Base-by-base conservation (phyloP, 37 sponge, comb jelly and placozoan genomes). In the Bolinopsis microptera region DNA sequence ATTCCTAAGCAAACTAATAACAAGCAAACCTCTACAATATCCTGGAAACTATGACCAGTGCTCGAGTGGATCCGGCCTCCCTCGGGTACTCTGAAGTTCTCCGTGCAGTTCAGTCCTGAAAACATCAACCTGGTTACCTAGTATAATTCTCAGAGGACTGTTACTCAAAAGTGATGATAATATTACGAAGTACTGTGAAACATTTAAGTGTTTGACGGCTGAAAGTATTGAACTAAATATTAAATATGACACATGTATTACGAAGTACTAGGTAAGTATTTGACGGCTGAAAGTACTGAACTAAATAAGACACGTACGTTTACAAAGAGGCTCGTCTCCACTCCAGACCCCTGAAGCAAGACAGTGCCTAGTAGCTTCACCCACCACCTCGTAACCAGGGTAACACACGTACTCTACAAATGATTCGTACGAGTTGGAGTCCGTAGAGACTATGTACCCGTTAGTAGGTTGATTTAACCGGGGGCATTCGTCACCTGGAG, bases 351-450 rank as follows among this genome's bases (percentile, higher is more conserved):
- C 90, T 22, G 25, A 35, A 3, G 41, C 90, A 3, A 5, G 25
- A 86, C 90, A 86, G 5, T 1, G 13, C 90, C 90, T 38, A 22
- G 13, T 86, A 9, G 41, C 30, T 30, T 41, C 61, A 0, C 61
- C 90, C 90, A 86, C 90, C 90, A 86, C 61, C 26, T 86, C 90
- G 39, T 86, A 86, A 0, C 90, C 90, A 2, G 27, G 1, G 36
- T 86, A 23, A 27, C 90, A 86, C 31, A 39, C 61, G 90, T 86
- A 86, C 90, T 41, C 38, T 0, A 86, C 61, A 3, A 23, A 0
- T 2, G 90, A 86, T 13, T 9, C 36, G 90, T 86, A 86, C 23
- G 36, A 25, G 90, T 86, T 77, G 35, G 80, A 77, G 80, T 77
- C 80, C 36, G 80, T 35, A 2, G 80, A 32, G 80, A 77, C 32